These are phyloP conservation scores for Meteorus cinctellus DNA, from an alignment of 2,888 invertebrate genomes.

Conservation along the genomic window DNA sequence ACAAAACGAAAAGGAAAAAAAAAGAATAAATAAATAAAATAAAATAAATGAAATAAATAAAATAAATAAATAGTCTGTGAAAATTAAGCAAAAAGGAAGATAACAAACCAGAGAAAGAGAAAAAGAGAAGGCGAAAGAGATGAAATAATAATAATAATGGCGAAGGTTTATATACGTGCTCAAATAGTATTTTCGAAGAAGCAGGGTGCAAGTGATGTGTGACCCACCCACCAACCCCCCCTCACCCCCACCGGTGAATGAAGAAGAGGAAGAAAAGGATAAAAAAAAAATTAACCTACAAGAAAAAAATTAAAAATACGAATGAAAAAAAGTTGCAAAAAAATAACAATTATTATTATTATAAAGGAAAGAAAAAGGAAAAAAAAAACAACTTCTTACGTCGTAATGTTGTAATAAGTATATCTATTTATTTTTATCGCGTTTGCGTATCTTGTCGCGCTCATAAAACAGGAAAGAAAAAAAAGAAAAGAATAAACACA, in stretches of 20 bases:
- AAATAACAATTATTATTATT: not conserved
- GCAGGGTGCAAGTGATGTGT: slow-evolving; percentile 36
- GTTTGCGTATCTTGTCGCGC: slow-evolving; percentile 15
- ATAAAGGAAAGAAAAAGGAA: slow-evolving; percentile 9
- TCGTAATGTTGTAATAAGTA: slow-evolving; percentile 13
- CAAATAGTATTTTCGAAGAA: slow-evolving; percentile 61
- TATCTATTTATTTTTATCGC: slow-evolving; percentile 15
- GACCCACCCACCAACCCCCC: slow-evolving; percentile 8
- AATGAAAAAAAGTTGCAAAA: not conserved
- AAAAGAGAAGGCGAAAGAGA: slow-evolving; percentile 22
- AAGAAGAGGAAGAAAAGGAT: no score
- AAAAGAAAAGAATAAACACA: not conserved
- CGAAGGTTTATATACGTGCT: slow-evolving; percentile 39
- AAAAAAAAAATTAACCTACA: no score
- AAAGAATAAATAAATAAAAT: slow-evolving; percentile 15
- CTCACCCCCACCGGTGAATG: not conserved
- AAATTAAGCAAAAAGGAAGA: slow-evolving; percentile 16
- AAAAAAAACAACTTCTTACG: no score
- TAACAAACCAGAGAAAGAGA: not conserved
- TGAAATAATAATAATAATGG: slow-evolving; percentile 20
- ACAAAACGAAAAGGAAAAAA: slow-evolving; percentile 44
- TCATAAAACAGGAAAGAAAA: not conserved
- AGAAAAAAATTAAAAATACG: no score
- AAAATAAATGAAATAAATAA: no score
- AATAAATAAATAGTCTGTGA: not conserved